Base-by-base conservation (phyloP, 1,140 invertebrate species). In the Papilio aristodemus region DNA sequence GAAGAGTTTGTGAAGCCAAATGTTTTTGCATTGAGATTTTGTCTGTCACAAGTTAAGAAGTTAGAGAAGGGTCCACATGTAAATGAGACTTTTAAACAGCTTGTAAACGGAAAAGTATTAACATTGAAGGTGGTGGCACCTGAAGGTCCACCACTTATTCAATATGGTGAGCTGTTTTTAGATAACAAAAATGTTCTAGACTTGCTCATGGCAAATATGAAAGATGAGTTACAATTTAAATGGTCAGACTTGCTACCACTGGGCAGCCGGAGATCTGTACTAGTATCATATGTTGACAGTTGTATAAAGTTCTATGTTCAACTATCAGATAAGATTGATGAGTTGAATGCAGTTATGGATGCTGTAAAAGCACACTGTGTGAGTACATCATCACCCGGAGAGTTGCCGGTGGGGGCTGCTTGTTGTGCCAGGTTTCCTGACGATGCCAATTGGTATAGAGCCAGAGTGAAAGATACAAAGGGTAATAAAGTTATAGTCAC, bases 391-490 rank as follows among this genome's bases (percentile, higher is more conserved):
- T 87, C 89, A 1, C 83, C 94, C 36, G 90, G 89, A 19, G 83
- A 84, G 11, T 76, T 92, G 5, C 85, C 94, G 27, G 70, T 95
- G 0, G 94, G 94, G 6, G 90, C 94, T 39, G 94, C 95, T 0
- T 97, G 96, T 82, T 94, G 95, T 77, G 96, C 96, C 0, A 90
- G 95, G 39, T 97, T 94, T 73, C 93, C 93, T 72, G 92, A 92
- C 71, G 96, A 97, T 87, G 85, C 89, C 25, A 92, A 93, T 62
- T 97, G 96, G 95, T 97, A 96, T 80, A 90, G 95, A 60, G 95
- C 94, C 7, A 92, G 94, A 75, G 92, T 96, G 7, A 78, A 93
- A 14, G 82, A 85, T 2, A 78, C 92, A 1, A 81, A 80, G 46
- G 89, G 86, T 11, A 87, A 92, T 2, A 86, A 88, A 58, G 83